A percentile compares a stretch with the other conserved stretches of the same genome.
Evolutionary conservation across 2,113 vertebrate genomes (phyloP).

Genomic region (Tragulus kanchil): DNA sequence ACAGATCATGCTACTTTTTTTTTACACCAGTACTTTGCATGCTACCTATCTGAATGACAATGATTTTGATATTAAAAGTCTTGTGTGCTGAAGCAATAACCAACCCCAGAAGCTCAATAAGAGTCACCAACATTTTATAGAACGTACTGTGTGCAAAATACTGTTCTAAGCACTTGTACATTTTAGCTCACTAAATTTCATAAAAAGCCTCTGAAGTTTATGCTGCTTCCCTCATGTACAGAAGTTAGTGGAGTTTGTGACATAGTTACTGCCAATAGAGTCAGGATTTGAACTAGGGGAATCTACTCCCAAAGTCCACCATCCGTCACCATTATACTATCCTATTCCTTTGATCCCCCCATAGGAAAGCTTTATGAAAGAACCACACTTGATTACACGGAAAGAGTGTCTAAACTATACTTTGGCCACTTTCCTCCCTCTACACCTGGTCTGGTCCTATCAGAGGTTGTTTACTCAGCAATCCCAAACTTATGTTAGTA

Average conservation of each 20-base stretch:
- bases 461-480: background rate
- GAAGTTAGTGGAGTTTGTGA: background rate
- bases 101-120: background rate
- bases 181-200: background rate
- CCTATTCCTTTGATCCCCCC: background rate
- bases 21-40: too few species aligned
- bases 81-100: background rate
- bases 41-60: background rate
- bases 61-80: background rate
- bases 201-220: background rate
- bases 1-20: too few species aligned
- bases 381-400: background rate
- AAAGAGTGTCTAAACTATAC: background rate
- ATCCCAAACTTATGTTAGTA: background rate
- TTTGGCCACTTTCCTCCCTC: background rate
- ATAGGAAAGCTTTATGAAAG: background rate
- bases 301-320: background rate
- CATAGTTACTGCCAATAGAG: background rate
- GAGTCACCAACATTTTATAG: background rate
- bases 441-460: background rate
- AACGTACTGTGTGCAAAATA: background rate
- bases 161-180: background rate
- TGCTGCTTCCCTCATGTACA: background rate
- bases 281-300: background rate
- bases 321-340: background rate